Evolutionary conservation across 2,888 invertebrate genomes (phyloP), one percentile per base, ranked within the genome.

Genomic region (Ectemnius continuus): DNA sequence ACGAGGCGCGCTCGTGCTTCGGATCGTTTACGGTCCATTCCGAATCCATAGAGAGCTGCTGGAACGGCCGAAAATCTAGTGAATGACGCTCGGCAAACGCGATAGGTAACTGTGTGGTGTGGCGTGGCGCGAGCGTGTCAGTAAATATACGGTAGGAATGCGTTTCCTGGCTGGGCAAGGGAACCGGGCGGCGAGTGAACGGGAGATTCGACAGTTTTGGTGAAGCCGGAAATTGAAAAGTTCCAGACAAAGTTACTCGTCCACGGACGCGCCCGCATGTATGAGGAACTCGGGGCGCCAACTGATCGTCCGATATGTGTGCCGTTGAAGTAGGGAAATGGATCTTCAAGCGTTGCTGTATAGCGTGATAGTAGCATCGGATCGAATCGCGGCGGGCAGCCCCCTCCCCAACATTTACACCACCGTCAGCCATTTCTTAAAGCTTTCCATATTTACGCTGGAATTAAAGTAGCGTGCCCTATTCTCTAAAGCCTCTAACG

Each of bases 161-260:
- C 16, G 16, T 5, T 52, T 79, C 81, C 78, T 70, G 74, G 80
- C 78, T 76, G 76, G 70, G 68, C 64, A 48, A n/a, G 45, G 20
- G 48, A n/a, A 23, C 23, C 26, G 46, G 46, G 63, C 64, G 52
- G 5, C 62, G 48, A 63, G 63, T 52, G 28, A 56, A 47, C 66
- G 48, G 28, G 26, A 36, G 16, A 60, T 67, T 36, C 45, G 66
- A 59, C 70, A 67, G 62, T 75, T 70, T 68, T 61, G 61, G 67
- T 71, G 66, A 63, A 62, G 57, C 70, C 76, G 81, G 82, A 84
- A 82, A 84, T 80, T 85, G 84, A 85, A 82, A 85, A 85, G 80
- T 80, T 79, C 74, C 78, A 80, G 70, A 80, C 72, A 77, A 85
- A 85, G 84, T 81, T 73, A 73, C 78, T 69, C 64, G 73, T 61